Evolutionary conservation across 2,797 vertebrate genomes (phyloP).

Genomic region (Tangara arthus): DNA sequence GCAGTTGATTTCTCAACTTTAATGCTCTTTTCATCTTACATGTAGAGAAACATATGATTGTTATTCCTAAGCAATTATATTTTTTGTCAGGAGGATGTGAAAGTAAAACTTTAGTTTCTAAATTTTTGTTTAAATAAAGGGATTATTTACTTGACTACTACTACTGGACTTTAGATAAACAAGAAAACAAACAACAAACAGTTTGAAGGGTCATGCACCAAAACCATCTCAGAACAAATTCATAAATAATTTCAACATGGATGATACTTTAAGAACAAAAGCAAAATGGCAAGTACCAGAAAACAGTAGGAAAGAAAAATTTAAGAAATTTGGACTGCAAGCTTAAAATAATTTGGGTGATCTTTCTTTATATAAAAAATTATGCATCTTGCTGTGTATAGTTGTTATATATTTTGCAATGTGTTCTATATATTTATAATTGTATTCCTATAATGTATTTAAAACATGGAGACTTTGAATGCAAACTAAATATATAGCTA

Average conservation of each 20-base stretch:
- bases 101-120: not conserved
- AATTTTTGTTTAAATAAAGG: not conserved
- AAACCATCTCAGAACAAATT: not conserved
- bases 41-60: not conserved
- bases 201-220: not conserved
- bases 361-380: not conserved
- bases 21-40: not conserved
- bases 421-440: not conserved
- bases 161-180: not conserved
- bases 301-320: not conserved
- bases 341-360: not conserved
- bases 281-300: not conserved
- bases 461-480: not conserved
- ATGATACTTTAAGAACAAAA: not conserved
- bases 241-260: not conserved
- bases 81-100: not conserved
- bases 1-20: not conserved
- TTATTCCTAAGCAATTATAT: not conserved
- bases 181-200: not conserved
- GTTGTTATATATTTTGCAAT: not conserved
- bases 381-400: not conserved
- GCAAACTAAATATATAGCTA: not conserved
- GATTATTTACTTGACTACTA: not conserved
- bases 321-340: not conserved
- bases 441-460: not conserved